phyloP scores from a whole-genome alignment of 1,140 invertebrate species.

The Drosophila seguyi region DNA sequence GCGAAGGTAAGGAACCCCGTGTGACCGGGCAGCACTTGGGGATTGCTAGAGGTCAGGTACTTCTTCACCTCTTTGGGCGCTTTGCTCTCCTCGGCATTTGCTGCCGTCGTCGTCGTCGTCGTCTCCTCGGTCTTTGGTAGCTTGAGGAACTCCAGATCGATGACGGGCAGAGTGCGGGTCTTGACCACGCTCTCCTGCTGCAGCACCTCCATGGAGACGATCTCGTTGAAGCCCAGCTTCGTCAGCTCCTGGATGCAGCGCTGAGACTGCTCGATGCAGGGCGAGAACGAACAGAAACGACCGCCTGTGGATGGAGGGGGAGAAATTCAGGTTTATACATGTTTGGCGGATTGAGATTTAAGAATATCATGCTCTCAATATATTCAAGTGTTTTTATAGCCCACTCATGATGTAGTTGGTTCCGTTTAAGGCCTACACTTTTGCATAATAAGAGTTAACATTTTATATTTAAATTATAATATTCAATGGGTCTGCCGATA shows the following conservation, averaged over 20 bases:
- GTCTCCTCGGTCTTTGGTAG: constrained; percentile 84
- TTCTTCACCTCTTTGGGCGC: constrained; percentile 86
- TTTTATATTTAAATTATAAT: neutral
- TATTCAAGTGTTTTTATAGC: constrained; percentile 9
- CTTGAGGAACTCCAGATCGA: constrained; percentile 89
- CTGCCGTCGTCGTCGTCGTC: constrained; percentile 2
- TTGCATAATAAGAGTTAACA: neutral
- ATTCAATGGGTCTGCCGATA: neutral
- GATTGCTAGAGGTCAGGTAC: constrained; percentile 89
- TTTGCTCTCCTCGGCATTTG: constrained; percentile 57
- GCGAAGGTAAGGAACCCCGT: constrained; percentile 98
- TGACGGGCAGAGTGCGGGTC: constrained; percentile 89
- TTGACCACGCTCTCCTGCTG: constrained; percentile 93
- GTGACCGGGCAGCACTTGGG: constrained; percentile 92
- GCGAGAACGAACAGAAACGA: constrained; percentile 97
- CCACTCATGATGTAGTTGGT: neutral
- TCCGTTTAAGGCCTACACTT: neutral
- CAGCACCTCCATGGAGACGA: constrained; percentile 95
- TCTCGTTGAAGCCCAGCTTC: constrained; percentile 91
- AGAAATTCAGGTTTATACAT: constrained; percentile 20
- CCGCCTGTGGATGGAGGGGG: constrained; percentile 89
- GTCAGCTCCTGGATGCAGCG: constrained; percentile 91
- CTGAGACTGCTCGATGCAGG: constrained; percentile 99
- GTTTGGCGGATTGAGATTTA: neutral
- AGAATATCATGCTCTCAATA: neutral